Percentiles rank a stretch among this genome's conserved stretches.
Conservation (phyloP, 2,888 invertebrate species). For the Mayetiola destructor region DNA sequence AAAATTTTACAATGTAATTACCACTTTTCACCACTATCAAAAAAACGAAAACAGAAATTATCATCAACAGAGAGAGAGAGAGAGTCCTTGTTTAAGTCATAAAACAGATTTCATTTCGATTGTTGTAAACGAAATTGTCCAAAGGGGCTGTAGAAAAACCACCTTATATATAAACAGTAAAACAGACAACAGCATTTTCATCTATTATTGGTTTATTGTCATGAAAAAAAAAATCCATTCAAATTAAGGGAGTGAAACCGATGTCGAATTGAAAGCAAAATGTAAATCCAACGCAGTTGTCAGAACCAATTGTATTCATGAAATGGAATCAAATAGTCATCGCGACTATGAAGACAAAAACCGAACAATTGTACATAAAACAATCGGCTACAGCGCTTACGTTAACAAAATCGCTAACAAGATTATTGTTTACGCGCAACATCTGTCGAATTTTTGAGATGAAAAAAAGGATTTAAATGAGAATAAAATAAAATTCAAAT, state of each 20-base stretch:
- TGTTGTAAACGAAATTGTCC: background rate
- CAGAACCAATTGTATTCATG: background rate
- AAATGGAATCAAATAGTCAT: background rate
- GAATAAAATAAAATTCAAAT: constrained; percentile 4
- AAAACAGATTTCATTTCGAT: constrained; percentile 4
- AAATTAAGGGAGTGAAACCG: constrained; percentile 12
- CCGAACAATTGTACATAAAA: background rate
- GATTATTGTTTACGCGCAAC: constrained; percentile 9
- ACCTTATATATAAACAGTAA: too few species aligned
- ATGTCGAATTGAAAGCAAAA: too few species aligned
- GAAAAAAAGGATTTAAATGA: background rate
- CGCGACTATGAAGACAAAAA: background rate
- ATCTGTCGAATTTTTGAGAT: constrained; percentile 7
- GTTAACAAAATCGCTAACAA: background rate
- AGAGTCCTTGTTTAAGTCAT: too few species aligned
- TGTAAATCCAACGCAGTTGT: background rate
- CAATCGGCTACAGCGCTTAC: background rate
- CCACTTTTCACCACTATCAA: too few species aligned
- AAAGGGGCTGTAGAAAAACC: background rate
- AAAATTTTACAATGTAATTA: too few species aligned
- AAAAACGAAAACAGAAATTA: too few species aligned
- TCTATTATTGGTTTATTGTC: background rate
- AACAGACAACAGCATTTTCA: too few species aligned
- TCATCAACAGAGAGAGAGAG: too few species aligned
- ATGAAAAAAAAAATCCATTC: background rate